Evolutionary conservation across 2,113 vertebrate species (phyloP).

Genomic region (Chaenogobius annularis): DNA sequence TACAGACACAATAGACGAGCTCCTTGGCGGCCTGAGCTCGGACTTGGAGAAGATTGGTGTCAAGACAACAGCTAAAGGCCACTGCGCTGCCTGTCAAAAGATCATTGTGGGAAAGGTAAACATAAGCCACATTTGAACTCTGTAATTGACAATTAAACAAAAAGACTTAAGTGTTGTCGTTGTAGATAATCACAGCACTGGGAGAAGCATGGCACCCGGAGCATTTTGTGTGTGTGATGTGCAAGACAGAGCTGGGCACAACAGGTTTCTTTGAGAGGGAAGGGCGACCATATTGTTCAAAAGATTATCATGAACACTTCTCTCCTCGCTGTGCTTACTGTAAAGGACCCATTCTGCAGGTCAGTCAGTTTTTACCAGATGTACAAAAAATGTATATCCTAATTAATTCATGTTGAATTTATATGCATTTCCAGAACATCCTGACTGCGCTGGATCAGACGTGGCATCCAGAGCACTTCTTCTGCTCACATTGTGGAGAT

Average conservation of each 20-base stretch:
- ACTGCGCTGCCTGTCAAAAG: slow-evolving; percentile 85
- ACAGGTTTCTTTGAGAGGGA: slow-evolving; percentile 84
- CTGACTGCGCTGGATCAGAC: slow-evolving; percentile 87
- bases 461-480: slow-evolving; percentile 96
- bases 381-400: neutral
- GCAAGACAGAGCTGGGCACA: slow-evolving; percentile 78
- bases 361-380: slow-evolving; percentile 33
- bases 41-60: slow-evolving; percentile 90
- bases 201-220: slow-evolving; percentile 87
- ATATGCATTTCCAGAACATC: slow-evolving; percentile 78
- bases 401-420: neutral
- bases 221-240: slow-evolving; percentile 85
- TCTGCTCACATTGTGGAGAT: slow-evolving; percentile 86
- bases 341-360: slow-evolving; percentile 79
- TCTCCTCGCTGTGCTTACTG: slow-evolving; percentile 88
- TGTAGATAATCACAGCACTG: slow-evolving; percentile 85
- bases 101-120: slow-evolving; percentile 86
- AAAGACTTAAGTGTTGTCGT: neutral
- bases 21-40: slow-evolving; percentile 83
- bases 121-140: neutral
- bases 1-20: slow-evolving; percentile 76
- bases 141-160: neutral
- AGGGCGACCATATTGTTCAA: slow-evolving; percentile 80
- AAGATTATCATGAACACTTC: slow-evolving; percentile 85
- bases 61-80: slow-evolving; percentile 75